A percentile compares a stretch with the other conserved stretches of the same genome.
Evolutionary conservation across 1,140 invertebrate genomes (phyloP).

Genomic region (Drosophila seguyi): DNA sequence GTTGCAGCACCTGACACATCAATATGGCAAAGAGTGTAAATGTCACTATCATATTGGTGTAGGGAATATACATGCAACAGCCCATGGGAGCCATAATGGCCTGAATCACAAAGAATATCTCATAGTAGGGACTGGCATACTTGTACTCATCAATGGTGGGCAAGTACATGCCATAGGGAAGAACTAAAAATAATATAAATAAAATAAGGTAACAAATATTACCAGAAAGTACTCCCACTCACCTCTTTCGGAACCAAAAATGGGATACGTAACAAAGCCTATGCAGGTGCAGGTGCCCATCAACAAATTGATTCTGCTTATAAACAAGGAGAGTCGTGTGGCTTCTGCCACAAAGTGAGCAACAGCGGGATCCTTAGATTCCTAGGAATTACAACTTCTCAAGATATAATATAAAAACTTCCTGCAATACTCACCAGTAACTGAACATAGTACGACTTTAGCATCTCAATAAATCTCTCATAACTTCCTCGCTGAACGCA

Average conservation of each 20-base stretch:
- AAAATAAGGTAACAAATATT: neutral
- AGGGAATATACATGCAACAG: conserved; percentile 82
- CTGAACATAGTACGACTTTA: conserved; percentile 56
- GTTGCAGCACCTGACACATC: conserved; percentile 70
- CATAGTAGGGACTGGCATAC: conserved; percentile 71
- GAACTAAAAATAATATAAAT: conserved; percentile 36
- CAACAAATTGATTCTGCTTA: conserved; percentile 67
- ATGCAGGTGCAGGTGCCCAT: conserved; percentile 73
- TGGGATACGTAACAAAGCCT: conserved; percentile 74
- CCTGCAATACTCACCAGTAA: conserved; percentile 34
- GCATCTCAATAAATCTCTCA: conserved; percentile 53
- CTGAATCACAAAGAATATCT: conserved; percentile 74
- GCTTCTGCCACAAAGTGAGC: conserved; percentile 44
- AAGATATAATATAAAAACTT: too few species aligned
- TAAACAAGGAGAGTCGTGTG: conserved; percentile 56
- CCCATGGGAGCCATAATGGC: conserved; percentile 78
- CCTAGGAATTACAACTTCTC: conserved; percentile 1
- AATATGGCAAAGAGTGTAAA: conserved; percentile 76
- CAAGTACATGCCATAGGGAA: conserved; percentile 78
- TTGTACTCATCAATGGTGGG: conserved; percentile 73
- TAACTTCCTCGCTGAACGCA: conserved; percentile 62
- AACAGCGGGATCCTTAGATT: conserved; percentile 38
- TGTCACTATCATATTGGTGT: conserved; percentile 74
- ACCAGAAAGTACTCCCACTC: neutral
- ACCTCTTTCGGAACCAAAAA: conserved; percentile 72